Conservation (phyloP, 2,888 invertebrate genomes). For the Kuschelorhynchus macadamiae region DNA sequence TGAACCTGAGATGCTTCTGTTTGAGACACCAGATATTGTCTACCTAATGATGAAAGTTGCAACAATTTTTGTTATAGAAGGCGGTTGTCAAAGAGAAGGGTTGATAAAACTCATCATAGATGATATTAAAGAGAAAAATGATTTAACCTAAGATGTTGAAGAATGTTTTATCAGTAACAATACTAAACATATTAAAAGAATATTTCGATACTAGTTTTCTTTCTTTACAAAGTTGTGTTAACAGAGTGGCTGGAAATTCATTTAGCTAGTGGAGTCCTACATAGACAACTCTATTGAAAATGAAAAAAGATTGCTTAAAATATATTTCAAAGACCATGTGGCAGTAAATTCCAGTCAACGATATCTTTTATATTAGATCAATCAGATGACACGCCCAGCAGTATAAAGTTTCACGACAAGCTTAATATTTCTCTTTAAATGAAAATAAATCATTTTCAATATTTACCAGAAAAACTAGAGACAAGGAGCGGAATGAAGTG, state of each 20-base stretch:
- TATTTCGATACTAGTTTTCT: no score
- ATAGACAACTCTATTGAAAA: neutral
- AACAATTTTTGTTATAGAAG: no score
- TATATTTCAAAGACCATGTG: neutral
- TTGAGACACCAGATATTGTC: no score
- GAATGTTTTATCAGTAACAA: no score
- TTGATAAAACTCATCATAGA: no score
- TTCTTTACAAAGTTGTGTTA: no score
- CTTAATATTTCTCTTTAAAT: neutral
- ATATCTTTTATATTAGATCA: neutral
- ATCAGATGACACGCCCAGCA: constrained; percentile 1
- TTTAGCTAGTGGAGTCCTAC: neutral
- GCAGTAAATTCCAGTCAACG: neutral
- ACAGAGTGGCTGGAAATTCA: neutral
- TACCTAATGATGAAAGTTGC: no score
- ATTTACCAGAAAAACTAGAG: neutral
- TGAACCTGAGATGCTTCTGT: no score
- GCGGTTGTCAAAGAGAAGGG: no score
- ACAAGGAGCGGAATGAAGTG: neutral
- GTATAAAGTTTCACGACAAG: neutral
- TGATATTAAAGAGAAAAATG: no score
- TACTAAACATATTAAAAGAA: no score
- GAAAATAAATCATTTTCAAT: neutral
- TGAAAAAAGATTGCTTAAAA: neutral
- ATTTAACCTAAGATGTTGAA: no score